These are phyloP conservation scores for Crocidura indochinensis DNA, from an alignment of 2,797 vertebrate species.

Conservation along the genomic window DNA sequence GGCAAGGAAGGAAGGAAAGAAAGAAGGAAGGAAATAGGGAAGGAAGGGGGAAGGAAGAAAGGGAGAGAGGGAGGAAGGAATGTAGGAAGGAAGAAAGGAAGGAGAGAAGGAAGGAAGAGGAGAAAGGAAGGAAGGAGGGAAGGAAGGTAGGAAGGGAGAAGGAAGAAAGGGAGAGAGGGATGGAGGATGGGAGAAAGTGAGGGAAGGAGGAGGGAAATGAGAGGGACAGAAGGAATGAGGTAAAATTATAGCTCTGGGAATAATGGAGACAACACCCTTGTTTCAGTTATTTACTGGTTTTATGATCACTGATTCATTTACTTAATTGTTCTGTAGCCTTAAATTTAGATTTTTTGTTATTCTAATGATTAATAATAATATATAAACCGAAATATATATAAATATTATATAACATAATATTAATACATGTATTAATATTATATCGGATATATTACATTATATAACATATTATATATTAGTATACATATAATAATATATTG, in stretches of 20 bases:
- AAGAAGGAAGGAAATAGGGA: not conserved
- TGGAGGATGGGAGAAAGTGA: not conserved
- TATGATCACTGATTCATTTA: not conserved
- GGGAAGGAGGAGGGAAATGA: not conserved
- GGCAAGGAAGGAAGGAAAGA: not conserved
- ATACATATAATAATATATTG: no score
- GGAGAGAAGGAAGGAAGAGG: no score
- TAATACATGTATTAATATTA: no score
- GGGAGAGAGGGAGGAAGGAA: not conserved
- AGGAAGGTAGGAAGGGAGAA: no score
- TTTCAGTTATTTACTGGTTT: constrained; percentile 14
- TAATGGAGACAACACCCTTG: not conserved
- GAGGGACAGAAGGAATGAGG: no score
- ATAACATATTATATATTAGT: no score
- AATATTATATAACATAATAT: no score
- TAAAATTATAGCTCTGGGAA: no score
- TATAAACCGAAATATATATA: no score
- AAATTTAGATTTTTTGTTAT: not conserved
- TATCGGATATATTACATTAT: no score
- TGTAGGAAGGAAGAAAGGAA: not conserved
- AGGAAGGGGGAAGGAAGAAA: not conserved
- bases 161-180: no score
- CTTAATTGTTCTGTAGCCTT: not conserved
- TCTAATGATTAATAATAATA: not conserved
- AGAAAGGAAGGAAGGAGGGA: no score